Base-by-base conservation (phyloP, 53 echinoderm and acorn worm species). In the Holothuria scabra region DNA sequence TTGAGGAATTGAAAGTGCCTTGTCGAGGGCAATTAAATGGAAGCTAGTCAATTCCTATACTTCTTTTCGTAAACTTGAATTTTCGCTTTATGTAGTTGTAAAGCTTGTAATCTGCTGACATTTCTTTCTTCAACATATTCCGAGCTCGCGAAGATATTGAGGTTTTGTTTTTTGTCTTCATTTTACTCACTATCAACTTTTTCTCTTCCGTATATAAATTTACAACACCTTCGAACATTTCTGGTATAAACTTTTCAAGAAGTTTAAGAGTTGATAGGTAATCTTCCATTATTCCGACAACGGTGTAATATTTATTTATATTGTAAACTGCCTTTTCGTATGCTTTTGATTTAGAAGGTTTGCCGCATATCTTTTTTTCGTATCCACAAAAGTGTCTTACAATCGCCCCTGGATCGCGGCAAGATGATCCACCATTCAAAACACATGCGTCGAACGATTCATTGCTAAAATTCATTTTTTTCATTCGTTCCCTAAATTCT, bases 221-320 rank as follows among this genome's bases (percentile, higher is more conserved):
- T 9, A 63, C 62, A 14, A 44, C 82, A 3, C 82, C 82, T 38
- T 33, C 22, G 16, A 81, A 81, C 22, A 81, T 5, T 21, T 48
- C 65, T 63, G 82, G 82, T 41, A 81, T 46, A 19, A 81, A 41
- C 46, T 46, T 81, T 24, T 81, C 82, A 20, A 81, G 49, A 37
- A 35, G 24, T 38, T 81, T 62, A 41, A 81, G 28, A 22, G 46
- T 38, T 2, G 62, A 16, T 3, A 81, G 1, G 46, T 81, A 81
- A 63, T 81, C 82, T 16, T 81, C 82, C 82, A 81, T 81, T 2
- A 81, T 64, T 5, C 82, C 82, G 23, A 81, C 64, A n/a, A 64
- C 18, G 0, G 22, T 9, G 16, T 81, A 81, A 10, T 78, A 21
- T 10, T 78, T 78, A 59, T 78, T 20, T 8, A 78, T 57, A 32